Evolutionary conservation across 2,888 invertebrate species (phyloP), one percentile per base, ranked within the genome.

Genomic region (Aethes cnicana): DNA sequence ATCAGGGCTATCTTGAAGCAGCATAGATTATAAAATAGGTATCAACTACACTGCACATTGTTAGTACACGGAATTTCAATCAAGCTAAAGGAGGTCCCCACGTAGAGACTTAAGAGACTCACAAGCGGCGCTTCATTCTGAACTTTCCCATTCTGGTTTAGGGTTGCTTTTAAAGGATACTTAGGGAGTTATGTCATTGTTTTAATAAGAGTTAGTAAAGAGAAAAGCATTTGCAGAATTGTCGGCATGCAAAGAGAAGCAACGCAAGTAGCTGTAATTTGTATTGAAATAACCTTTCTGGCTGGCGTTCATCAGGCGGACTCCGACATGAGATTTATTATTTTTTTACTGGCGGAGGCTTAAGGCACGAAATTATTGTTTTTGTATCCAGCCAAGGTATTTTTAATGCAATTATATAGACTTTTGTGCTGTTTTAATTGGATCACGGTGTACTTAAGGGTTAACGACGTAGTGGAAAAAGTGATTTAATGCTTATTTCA

Each of bases 41-140:
- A 78, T 72, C 74, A 73, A 74, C 71, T 76, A 69, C 71, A 67
- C 77, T 81, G 79, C 78, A 85, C 83, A 84, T 78, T 81, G 84
- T 78, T 77, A 75, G 78, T 81, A 87, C 88, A 89, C 70, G 87
- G 88, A 89, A 88, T 88, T 87, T 89, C 88, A 89, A 89, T 89
- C 88, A 88, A 81, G 69, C 69, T 63, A 33, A 56, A 41, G 14
- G 12, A 6, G 26, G n/a, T n/a, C 3, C 1, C 18, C 5, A 5
- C 5, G 11, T 16, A 23, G 23, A 26, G 55, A 42, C 57, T 54
- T 54, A 69, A 67, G 53, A 57, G 16, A 7, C 21, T 3, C 11
- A 8, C 1, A 1, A 1, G 6, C 9, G 4, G 47, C 50, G 21
- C 37, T 25, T 1, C 43, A 67, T 44, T 68, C 54, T 64, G 11